Conservation (phyloP, 2,797 vertebrate species). For the Tokudaia muenninki region DNA sequence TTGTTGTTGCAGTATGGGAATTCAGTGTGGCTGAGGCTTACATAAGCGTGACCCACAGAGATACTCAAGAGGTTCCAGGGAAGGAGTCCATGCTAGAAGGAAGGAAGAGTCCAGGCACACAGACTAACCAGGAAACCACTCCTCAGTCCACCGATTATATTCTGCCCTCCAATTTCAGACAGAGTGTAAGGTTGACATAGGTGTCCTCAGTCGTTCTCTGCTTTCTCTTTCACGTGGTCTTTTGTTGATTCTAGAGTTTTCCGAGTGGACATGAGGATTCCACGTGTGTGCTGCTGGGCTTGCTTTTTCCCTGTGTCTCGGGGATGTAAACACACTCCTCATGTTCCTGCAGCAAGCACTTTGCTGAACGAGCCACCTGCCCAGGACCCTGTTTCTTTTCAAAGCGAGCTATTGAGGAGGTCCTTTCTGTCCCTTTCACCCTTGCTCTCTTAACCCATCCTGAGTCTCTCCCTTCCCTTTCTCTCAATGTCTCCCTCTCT, state of each 20-base stretch:
- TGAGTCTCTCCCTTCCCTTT: not conserved
- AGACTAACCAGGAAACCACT: not conserved
- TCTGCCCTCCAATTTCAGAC: not conserved
- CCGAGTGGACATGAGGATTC: not conserved
- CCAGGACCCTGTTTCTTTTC: not conserved
- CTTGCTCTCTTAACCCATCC: not conserved
- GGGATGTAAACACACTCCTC: not conserved
- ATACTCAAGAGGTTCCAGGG: not conserved
- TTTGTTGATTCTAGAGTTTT: not conserved
- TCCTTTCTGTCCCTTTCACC: not conserved
- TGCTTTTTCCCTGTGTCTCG: not conserved
- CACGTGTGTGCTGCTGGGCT: not conserved
- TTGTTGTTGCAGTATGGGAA: not conserved
- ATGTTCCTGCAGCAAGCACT: not conserved
- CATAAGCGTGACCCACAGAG: too few species aligned
- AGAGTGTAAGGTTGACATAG: not conserved
- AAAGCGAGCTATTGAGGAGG: not conserved
- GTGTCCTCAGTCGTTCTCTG: not conserved
- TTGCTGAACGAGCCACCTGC: not conserved
- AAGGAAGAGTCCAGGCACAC: not conserved
- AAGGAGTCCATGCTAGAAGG: accelerated
- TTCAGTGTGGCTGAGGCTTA: not conserved
- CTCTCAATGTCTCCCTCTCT: not conserved
- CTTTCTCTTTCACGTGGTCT: not conserved
- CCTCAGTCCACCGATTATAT: too few species aligned